phyloP scores from a whole-genome alignment of 1,140 invertebrate species.

The Odontomachus brunneus region DNA sequence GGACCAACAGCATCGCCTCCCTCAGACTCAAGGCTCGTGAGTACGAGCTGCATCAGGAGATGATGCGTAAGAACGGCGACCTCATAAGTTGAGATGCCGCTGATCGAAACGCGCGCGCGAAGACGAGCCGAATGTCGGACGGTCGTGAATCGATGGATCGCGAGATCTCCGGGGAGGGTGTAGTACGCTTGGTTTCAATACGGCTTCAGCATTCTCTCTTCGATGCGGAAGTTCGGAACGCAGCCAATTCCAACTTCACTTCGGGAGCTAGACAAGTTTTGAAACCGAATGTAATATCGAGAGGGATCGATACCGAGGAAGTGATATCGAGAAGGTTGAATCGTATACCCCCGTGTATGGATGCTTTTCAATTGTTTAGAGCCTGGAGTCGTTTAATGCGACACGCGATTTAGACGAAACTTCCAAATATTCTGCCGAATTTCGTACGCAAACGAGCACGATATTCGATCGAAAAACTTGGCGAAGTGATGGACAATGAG shows the following conservation, averaged over 20 bases:
- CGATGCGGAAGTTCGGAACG: too few species aligned
- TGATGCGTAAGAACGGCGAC: conserved; percentile 93
- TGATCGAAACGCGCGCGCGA: too few species aligned
- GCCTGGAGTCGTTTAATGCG: neutral
- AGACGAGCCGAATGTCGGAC: neutral
- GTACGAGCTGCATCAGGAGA: conserved; percentile 94
- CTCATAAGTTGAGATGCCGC: conserved; percentile 88
- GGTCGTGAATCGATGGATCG: neutral
- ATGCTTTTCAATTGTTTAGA: neutral
- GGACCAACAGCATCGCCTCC: conserved; percentile 95
- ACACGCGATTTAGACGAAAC: neutral
- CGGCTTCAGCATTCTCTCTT: too few species aligned
- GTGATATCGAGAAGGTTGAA: too few species aligned
- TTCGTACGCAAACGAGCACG: too few species aligned
- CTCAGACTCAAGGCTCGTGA: conserved; percentile 96
- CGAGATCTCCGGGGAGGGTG: neutral
- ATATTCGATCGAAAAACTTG: neutral
- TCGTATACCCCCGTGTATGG: too few species aligned
- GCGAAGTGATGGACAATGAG: neutral
- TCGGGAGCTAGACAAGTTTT: too few species aligned
- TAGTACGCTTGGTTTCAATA: too few species aligned
- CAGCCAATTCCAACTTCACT: too few species aligned
- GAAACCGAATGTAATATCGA: too few species aligned
- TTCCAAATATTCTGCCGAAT: neutral
- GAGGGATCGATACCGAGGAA: too few species aligned